Evolutionary conservation across 2,113 vertebrate species (phyloP).

Genomic region (Procapra przewalskii): DNA sequence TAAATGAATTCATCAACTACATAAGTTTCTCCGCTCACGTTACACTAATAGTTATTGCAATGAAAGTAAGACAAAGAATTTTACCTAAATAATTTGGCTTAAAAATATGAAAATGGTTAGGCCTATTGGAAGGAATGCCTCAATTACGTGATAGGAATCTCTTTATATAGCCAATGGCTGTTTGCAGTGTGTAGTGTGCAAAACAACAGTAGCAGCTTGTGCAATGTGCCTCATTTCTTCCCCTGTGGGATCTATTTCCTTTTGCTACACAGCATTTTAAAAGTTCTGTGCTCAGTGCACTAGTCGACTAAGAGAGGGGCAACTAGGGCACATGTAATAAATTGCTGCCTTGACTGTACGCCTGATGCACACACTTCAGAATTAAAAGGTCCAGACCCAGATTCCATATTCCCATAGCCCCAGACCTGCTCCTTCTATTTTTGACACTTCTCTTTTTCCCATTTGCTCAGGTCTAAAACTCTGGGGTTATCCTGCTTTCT

Average conservation of each 20-base stretch:
- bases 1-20: background rate
- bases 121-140: background rate
- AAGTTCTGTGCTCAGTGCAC: background rate
- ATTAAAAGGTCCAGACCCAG: background rate
- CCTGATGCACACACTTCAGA: background rate
- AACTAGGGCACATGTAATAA: background rate
- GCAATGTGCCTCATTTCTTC: background rate
- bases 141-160: background rate
- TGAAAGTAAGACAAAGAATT: background rate
- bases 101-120: constrained; percentile 16
- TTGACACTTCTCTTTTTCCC: background rate
- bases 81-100: background rate
- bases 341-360: too few species aligned
- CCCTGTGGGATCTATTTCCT: background rate
- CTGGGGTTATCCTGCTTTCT: background rate
- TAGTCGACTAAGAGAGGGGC: background rate
- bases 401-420: background rate
- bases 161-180: background rate
- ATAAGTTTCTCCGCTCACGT: background rate
- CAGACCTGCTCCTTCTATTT: background rate
- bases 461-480: background rate
- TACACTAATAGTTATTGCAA: background rate
- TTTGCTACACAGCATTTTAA: background rate
- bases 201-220: background rate
- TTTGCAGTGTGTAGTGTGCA: fast-evolving